Conservation (phyloP, 2,797 vertebrate genomes). For the Sebastiscus albofasciatus region DNA sequence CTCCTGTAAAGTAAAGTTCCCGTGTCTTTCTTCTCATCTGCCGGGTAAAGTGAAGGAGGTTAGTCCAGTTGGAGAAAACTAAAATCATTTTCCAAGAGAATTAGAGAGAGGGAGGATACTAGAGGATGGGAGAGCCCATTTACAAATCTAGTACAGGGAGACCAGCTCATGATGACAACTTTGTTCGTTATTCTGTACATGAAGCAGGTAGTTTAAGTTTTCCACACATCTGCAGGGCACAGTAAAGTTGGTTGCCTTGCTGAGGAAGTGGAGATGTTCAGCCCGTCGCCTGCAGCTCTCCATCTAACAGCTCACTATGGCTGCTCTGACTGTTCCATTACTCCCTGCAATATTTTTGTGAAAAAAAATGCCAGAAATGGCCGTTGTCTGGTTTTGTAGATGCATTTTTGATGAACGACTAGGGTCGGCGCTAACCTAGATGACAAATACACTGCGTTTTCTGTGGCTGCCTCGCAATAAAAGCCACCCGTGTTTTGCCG, state of each 20-base stretch:
- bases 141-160: too few species aligned
- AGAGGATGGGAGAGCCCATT: too few species aligned
- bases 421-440: neutral
- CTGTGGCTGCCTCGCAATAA: neutral
- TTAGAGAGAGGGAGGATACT: too few species aligned
- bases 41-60: too few species aligned
- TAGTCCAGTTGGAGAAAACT: too few species aligned
- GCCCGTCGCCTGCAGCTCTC: neutral
- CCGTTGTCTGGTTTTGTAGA: neutral
- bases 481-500: too few species aligned
- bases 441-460: neutral
- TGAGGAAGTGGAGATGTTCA: neutral
- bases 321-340: neutral
- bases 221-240: neutral
- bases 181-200: neutral
- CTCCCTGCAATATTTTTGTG: neutral
- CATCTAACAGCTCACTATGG: neutral
- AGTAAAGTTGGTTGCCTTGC: neutral
- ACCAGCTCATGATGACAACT: too few species aligned
- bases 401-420: neutral
- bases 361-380: neutral
- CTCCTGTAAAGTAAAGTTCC: fast-evolving
- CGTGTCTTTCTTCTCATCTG: too few species aligned
- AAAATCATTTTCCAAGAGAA: too few species aligned
- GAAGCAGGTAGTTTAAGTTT: neutral